These are phyloP conservation scores for Drosophila monieri DNA, from an alignment of 2,888 invertebrate genomes.

Conservation along the genomic window DNA sequence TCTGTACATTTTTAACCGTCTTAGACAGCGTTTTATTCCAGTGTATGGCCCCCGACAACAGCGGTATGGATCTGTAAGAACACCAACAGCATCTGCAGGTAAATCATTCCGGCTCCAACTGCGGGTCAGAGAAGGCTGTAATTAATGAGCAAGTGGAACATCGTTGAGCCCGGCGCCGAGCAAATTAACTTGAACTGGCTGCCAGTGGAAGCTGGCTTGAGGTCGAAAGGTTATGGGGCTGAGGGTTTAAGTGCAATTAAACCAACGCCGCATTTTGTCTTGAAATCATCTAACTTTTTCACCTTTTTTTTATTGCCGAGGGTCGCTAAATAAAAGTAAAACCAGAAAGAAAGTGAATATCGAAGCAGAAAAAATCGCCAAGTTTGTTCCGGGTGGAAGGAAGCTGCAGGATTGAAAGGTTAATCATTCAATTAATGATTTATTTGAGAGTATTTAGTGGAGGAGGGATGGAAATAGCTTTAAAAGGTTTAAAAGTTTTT, in stretches of 20 bases:
- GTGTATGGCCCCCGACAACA: conserved; percentile 15
- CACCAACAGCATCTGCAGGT: conserved; percentile 56
- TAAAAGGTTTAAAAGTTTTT: not conserved
- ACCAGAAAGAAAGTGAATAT: conserved; percentile 21
- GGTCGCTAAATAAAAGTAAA: conserved; percentile 1
- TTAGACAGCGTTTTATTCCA: not conserved
- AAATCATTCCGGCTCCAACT: conserved; percentile 61
- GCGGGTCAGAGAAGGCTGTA: conserved; percentile 62
- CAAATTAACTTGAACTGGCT: conserved; percentile 70
- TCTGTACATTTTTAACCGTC: not conserved
- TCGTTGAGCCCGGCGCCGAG: conserved; percentile 55
- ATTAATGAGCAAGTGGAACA: conserved; percentile 75
- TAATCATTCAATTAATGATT: conserved; percentile 5
- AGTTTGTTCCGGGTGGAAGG: not conserved
- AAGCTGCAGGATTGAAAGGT: conserved; percentile 3
- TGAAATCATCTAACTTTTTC: conserved; percentile 39
- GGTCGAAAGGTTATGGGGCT: conserved; percentile 19
- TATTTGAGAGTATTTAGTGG: not conserved
- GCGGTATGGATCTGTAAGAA: conserved; percentile 17
- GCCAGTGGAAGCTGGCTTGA: conserved; percentile 11
- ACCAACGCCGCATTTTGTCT: conserved; percentile 55
- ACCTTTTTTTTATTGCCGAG: conserved; percentile 15
- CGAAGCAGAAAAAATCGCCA: conserved; percentile 6
- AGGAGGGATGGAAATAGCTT: too few species aligned
- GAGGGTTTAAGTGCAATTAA: conserved; percentile 69